phyloP scores from a whole-genome alignment of 2,113 vertebrate genomes.

The Carlito syrichta region DNA sequence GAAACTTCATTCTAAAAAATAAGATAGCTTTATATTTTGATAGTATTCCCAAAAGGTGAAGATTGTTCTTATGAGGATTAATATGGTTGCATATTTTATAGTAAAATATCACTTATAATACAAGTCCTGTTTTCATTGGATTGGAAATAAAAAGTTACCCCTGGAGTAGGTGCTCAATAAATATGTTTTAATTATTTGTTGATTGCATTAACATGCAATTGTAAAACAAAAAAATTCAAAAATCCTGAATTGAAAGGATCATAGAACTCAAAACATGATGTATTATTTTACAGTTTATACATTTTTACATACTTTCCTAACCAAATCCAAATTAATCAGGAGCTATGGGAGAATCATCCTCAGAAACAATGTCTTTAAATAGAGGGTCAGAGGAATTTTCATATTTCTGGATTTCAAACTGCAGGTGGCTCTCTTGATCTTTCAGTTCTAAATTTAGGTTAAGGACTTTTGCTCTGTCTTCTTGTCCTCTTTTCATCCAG shows the following conservation, averaged over 20 bases:
- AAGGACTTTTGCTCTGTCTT: background rate
- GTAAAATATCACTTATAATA: background rate
- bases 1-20: background rate
- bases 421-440: slow-evolving; percentile 81
- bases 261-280: background rate
- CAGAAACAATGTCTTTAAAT: background rate
- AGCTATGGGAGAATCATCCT: background rate
- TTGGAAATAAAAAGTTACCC: background rate
- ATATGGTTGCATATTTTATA: background rate
- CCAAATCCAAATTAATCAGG: background rate
- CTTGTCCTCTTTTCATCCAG: background rate
- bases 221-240: background rate
- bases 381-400: background rate
- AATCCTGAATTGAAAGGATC: background rate
- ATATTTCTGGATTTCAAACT: slow-evolving; percentile 67
- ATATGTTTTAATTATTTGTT: background rate
- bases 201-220: background rate
- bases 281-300: background rate
- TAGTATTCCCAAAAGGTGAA: background rate
- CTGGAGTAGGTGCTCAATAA: background rate
- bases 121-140: background rate
- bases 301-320: background rate
- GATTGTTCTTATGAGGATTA: background rate
- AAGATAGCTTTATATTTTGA: background rate
- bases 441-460: slow-evolving; percentile 9